Percentiles rank a stretch among this genome's conserved stretches.
Conservation (phyloP, 2,797 vertebrate species). For the Ara ararauna region DNA sequence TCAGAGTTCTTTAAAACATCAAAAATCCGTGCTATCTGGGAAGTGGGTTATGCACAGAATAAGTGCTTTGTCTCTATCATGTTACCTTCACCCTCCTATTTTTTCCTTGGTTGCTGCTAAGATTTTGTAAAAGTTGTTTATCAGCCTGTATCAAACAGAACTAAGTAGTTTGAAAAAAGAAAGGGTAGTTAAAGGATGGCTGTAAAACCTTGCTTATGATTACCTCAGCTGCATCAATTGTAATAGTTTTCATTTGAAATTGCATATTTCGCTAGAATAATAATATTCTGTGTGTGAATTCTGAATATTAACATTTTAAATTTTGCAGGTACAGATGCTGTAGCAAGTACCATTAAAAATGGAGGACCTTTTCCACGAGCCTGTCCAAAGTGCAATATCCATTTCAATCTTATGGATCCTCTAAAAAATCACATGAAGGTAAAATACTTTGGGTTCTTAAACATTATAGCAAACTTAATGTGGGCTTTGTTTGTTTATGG, state of each 20-base stretch:
- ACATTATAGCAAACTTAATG: background rate
- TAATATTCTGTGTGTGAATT: slow-evolving; percentile 17
- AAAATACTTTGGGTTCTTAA: slow-evolving; percentile 48
- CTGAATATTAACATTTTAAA: background rate
- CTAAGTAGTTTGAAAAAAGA: background rate
- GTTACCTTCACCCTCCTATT: background rate
- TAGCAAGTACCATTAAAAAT: slow-evolving; percentile 81
- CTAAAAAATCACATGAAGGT: slow-evolving; percentile 91
- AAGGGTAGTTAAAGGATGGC: background rate
- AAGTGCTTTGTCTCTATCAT: background rate
- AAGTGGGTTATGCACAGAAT: background rate
- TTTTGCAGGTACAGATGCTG: slow-evolving; percentile 71
- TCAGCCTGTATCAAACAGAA: background rate
- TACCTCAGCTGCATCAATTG: background rate
- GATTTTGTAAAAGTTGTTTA: background rate
- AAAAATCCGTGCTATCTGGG: background rate
- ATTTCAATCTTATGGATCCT: slow-evolving; percentile 86
- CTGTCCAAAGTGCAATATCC: slow-evolving; percentile 90
- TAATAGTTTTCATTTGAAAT: background rate
- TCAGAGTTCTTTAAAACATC: background rate
- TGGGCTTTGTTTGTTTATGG: background rate
- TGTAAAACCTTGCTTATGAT: background rate
- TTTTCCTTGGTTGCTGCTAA: background rate
- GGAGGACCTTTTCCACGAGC: slow-evolving; percentile 84
- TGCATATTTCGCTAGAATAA: background rate